phyloP scores from a whole-genome alignment of 2,888 invertebrate species.

The Carterocephalus palaemon region DNA sequence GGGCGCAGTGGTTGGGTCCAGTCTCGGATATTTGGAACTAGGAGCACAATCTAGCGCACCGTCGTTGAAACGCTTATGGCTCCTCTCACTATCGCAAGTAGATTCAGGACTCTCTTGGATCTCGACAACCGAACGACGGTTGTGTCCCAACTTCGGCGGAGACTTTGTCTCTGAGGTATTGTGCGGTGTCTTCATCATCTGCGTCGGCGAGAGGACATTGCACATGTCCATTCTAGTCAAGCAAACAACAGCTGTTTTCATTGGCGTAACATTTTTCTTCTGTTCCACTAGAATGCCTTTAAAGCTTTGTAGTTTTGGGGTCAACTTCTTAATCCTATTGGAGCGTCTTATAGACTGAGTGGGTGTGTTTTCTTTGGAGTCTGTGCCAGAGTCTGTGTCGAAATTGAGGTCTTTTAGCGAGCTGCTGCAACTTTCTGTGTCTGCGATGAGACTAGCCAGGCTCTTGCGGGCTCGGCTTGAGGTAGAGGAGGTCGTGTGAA shows the following conservation, averaged over 20 bases:
- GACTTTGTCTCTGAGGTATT: constrained; percentile 54
- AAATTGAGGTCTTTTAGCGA: constrained; percentile 73
- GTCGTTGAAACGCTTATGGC: constrained; percentile 60
- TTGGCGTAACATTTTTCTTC: constrained; percentile 56
- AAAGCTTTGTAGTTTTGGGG: constrained; percentile 61
- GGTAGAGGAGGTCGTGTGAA: constrained; percentile 63
- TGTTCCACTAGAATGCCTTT: constrained; percentile 65
- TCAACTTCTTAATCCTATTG: constrained; percentile 47
- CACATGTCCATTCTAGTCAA: constrained; percentile 63
- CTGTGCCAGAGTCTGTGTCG: constrained; percentile 66
- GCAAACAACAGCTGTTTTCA: constrained; percentile 52
- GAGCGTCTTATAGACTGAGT: constrained; percentile 53
- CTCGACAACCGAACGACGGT: constrained; percentile 53
- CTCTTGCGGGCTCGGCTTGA: constrained; percentile 69
- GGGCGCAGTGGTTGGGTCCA: constrained; percentile 55
- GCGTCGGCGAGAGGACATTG: constrained; percentile 56
- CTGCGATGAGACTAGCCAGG: constrained; percentile 67
- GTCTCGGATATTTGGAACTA: constrained; percentile 53
- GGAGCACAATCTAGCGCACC: constrained; percentile 55
- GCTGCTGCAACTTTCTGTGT: constrained; percentile 74
- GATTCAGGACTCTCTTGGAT: constrained; percentile 68
- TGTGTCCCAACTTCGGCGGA: constrained; percentile 64
- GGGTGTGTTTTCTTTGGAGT: constrained; percentile 72
- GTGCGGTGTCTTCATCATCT: constrained; percentile 69
- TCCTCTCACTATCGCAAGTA: constrained; percentile 56